Percentiles rank a stretch among this genome's conserved stretches.
These are phyloP conservation scores for Catalaphyllia jardinei DNA, from an alignment of 64 coral and sea anemone species.

Conservation along the genomic window DNA sequence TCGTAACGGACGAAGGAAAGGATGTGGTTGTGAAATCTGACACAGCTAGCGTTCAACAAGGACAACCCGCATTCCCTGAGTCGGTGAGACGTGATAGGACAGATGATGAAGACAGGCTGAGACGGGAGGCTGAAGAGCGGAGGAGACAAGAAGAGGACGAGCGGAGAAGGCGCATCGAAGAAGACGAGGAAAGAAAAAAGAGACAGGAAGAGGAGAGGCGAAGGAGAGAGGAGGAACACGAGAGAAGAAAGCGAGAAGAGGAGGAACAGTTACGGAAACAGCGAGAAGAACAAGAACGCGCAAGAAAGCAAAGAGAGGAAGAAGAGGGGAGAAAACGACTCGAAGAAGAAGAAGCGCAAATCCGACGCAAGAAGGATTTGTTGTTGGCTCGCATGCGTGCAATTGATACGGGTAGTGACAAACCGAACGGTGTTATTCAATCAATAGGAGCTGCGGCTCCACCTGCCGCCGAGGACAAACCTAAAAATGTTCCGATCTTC, in stretches of 20 bases:
- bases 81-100: conserved; percentile 12
- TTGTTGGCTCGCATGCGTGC: conserved; percentile 80
- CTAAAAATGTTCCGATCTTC: conserved; percentile 88
- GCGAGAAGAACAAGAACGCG: conserved; percentile 45
- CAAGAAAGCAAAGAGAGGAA: conserved; percentile 53
- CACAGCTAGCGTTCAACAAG: background rate
- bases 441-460: background rate
- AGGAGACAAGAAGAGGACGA: conserved; percentile 41
- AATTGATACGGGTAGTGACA: conserved; percentile 57
- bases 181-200: conserved; percentile 42
- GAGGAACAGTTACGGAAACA: conserved; percentile 32
- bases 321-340: conserved; percentile 63
- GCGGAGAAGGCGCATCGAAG: conserved; percentile 14
- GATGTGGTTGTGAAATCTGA: background rate
- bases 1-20: conserved; percentile 20
- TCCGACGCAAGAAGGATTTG: conserved; percentile 75
- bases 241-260: conserved; percentile 32
- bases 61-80: background rate
- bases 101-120: background rate
- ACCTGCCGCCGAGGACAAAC: conserved; percentile 59
- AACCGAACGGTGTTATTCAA: conserved; percentile 46
- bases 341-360: conserved; percentile 76
- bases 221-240: conserved; percentile 29
- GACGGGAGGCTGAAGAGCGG: conserved; percentile 31
- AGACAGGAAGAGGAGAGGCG: conserved; percentile 28